These are phyloP conservation scores for Trileptium ribeirensis DNA, from an alignment of 2,888 invertebrate species.

Conservation along the genomic window DNA sequence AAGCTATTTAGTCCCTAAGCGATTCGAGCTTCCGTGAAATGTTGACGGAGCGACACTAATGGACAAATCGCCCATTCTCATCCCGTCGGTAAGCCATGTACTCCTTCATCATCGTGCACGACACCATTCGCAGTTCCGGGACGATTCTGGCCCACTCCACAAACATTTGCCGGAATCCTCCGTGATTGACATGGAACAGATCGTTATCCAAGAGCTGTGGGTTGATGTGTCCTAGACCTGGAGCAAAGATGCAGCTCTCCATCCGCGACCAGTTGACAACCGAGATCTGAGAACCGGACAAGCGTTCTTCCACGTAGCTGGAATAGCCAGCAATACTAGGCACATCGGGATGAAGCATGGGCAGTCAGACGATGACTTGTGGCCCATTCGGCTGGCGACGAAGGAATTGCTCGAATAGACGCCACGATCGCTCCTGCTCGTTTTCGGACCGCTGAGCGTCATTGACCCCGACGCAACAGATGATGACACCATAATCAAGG, in stretches of 20 bases:
- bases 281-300: neutral
- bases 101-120: neutral
- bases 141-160: neutral
- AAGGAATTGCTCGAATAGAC: neutral
- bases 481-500: neutral
- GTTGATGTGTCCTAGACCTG: neutral
- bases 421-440: neutral
- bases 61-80: too few species aligned
- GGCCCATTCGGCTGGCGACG: neutral
- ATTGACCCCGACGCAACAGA: neutral
- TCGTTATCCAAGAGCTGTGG: neutral
- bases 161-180: neutral
- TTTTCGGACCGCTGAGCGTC: neutral
- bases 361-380: neutral
- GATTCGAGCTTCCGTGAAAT: too few species aligned
- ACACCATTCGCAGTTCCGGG: neutral
- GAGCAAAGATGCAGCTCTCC: neutral
- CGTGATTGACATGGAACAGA: neutral
- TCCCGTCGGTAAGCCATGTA: too few species aligned
- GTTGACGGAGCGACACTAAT: too few species aligned
- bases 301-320: neutral
- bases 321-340: neutral
- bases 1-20: too few species aligned
- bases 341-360: neutral
- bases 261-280: neutral